Base-by-base conservation (phyloP, 2,797 vertebrate species). In the Synaphobranchus kaupii region DNA sequence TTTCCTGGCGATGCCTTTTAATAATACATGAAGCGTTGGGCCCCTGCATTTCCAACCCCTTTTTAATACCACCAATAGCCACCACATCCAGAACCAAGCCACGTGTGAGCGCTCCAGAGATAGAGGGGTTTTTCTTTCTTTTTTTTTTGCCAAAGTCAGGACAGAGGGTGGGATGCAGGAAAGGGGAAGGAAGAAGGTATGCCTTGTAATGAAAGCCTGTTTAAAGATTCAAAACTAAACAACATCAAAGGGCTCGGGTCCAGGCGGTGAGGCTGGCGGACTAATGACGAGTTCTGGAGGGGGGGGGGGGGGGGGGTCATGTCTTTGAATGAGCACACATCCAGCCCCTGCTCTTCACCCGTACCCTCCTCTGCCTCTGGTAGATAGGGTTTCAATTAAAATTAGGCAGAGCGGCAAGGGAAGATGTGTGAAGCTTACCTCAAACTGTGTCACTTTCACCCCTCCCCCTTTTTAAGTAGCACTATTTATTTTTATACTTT, bases 381-480 rank as follows among this genome's bases (percentile, higher is more conserved):
- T 54, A 86, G 88, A 88, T 88, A 88, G 81, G 85, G 83, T 28
- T 84, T 86, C 85, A 52, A 88, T 86, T 88, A 83, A 86, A 83
- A 83, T 88, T 86, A 86, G 87, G 87, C 78, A 86, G 87, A 56
- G 0, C 80, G 83, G 83, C 52, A 78, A 31, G 58, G 31, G 52
- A 34, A 58, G 48, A 71, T 52, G 83, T 85, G 71, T 78, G 83
- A 76, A 86, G 84, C 87, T 86, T 81, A 68, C 63, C 84, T 88
- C 78, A 86, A 86, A 88, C 58, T 34, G 73, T 83, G 85, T 47
- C 84, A 84, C 50, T 54, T 84, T 48, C 86, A 5, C 50, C 83
- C 47, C 31, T 52, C 86, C 50, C 47, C 66, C 78, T 83, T 68
- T 87, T 84, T 56, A 87, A 87, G 66, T 84, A 73, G 85, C 63